Evolutionary conservation across 2,888 invertebrate species (phyloP).

Genomic region (Neoitamus cyanurus): DNA sequence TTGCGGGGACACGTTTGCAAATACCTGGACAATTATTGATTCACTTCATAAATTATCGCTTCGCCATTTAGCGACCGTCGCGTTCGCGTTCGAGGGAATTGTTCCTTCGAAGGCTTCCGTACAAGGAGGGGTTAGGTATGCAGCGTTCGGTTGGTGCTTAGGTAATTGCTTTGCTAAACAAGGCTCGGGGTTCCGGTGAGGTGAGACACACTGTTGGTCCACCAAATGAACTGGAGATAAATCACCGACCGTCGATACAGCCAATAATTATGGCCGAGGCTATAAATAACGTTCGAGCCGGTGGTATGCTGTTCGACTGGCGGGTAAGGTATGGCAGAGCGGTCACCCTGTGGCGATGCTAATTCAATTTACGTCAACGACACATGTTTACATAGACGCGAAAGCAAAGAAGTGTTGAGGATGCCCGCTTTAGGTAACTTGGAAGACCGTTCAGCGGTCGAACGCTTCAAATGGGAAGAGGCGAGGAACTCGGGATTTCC

Average conservation of each 20-base stretch:
- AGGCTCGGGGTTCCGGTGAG: neutral
- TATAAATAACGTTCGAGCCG: neutral
- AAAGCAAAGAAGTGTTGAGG: conserved; percentile 18
- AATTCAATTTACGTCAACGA: conserved; percentile 37
- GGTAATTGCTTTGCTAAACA: neutral
- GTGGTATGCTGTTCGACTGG: neutral
- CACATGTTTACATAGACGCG: conserved; percentile 36
- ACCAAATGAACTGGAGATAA: conserved; percentile 9
- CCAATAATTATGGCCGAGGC: neutral
- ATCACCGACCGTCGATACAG: neutral
- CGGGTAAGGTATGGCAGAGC: neutral
- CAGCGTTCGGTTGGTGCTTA: neutral
- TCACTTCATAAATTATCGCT: conserved; percentile 42
- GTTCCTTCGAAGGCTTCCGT: neutral
- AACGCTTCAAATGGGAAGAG: neutral
- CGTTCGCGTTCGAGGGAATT: neutral
- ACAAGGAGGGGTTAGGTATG: neutral
- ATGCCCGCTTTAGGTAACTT: conserved; percentile 19
- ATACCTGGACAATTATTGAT: conserved; percentile 39
- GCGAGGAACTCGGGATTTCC: neutral
- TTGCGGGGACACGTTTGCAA: conserved; percentile 8
- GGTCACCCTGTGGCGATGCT: conserved; percentile 29
- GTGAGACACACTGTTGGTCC: neutral
- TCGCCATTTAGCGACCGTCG: neutral
- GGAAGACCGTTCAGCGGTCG: neutral